A percentile compares a stretch with the other conserved stretches of the same genome.
Conservation (phyloP, 2,888 invertebrate species). For the Petrolisthes cinctipes region DNA sequence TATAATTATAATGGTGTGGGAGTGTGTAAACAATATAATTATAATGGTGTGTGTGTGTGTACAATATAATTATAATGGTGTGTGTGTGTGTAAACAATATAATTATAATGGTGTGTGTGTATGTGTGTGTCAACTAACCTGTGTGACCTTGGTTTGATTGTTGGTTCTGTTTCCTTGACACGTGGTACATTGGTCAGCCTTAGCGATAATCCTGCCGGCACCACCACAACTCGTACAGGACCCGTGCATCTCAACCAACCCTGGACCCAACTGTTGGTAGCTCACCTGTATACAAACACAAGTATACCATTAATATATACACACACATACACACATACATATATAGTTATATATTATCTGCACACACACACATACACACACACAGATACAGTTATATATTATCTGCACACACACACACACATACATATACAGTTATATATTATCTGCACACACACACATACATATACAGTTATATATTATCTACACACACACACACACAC, state of each 20-base stretch:
- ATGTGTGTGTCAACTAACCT: constrained; percentile 27
- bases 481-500: neutral
- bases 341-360: no score
- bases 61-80: neutral
- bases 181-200: constrained; percentile 48
- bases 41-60: neutral
- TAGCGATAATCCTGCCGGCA: constrained; percentile 52
- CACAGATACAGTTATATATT: neutral
- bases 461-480: neutral
- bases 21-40: neutral
- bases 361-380: no score
- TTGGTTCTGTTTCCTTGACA: constrained; percentile 52
- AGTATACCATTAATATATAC: neutral
- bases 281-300: constrained; percentile 30
- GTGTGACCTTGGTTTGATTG: constrained; percentile 44
- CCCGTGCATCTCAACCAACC: constrained; percentile 63
- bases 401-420: neutral
- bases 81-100: constrained; percentile 7
- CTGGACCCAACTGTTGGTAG: constrained; percentile 62
- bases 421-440: no score
- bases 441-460: neutral
- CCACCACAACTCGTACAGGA: constrained; percentile 52
- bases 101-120: neutral
- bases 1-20: no score
- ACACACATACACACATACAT: neutral